These are phyloP conservation scores for Edolisoma coerulescens DNA, from an alignment of 2,113 vertebrate genomes.

Conservation along the genomic window DNA sequence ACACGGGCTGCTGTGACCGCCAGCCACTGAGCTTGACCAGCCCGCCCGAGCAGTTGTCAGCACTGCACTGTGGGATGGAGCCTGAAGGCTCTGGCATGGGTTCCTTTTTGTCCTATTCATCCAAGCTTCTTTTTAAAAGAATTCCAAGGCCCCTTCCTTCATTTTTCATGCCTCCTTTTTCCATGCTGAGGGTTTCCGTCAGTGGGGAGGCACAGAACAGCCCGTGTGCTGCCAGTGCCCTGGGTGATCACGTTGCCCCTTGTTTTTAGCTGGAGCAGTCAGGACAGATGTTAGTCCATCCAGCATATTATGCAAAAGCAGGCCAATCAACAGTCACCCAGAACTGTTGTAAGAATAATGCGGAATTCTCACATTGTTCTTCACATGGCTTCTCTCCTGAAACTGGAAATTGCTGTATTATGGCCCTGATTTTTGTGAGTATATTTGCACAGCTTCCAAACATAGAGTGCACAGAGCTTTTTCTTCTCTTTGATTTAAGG, in stretches of 20 bases:
- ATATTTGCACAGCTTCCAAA: background rate
- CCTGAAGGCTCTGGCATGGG: background rate
- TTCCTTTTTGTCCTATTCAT: background rate
- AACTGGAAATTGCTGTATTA: background rate
- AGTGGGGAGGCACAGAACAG: background rate
- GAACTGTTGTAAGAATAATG: background rate
- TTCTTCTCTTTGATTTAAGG: background rate
- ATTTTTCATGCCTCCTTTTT: background rate
- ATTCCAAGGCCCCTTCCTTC: background rate
- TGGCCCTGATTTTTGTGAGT: background rate
- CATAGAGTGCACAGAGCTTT: background rate
- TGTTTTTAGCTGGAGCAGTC: background rate
- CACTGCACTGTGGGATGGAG: background rate
- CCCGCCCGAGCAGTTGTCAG: background rate
- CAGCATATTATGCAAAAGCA: background rate
- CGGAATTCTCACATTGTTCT: background rate
- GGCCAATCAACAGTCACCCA: background rate
- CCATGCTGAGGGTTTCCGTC: background rate
- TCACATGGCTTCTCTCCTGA: background rate
- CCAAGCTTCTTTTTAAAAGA: background rate
- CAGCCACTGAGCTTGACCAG: too few species aligned
- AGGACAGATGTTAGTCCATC: background rate
- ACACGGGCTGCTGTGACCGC: accelerated
- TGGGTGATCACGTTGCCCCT: background rate
- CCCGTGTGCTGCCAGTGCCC: background rate